phyloP scores from a whole-genome alignment of 2,113 vertebrate species.

The Pachyramphus minor region DNA sequence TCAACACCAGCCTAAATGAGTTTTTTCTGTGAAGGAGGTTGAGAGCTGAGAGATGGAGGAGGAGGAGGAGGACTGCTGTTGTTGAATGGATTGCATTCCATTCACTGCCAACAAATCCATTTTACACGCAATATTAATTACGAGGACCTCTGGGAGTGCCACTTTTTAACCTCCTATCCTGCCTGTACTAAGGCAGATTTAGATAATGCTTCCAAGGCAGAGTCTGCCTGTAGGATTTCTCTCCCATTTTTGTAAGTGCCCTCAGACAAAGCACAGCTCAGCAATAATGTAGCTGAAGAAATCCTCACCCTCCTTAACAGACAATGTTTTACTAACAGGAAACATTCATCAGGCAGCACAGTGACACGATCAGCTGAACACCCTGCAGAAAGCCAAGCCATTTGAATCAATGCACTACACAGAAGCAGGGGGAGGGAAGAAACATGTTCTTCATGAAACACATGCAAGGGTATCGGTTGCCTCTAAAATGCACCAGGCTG shows the following conservation, averaged over 20 bases:
- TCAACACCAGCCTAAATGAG: neutral
- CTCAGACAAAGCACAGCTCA: neutral
- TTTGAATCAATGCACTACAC: neutral
- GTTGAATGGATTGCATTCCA: neutral
- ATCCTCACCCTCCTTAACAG: neutral
- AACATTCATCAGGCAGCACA: neutral
- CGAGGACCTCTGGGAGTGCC: constrained; percentile 1
- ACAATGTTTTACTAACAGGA: neutral
- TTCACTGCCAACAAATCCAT: constrained; percentile 31
- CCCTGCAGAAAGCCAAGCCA: neutral
- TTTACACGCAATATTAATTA: constrained; percentile 53
- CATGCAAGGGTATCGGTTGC: neutral
- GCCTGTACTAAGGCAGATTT: neutral
- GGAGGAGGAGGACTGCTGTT: neutral
- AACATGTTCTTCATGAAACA: neutral
- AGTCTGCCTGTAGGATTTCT: neutral
- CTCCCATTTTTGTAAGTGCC: neutral
- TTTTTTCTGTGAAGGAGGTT: neutral
- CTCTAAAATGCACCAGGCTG: neutral
- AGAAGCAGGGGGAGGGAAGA: neutral
- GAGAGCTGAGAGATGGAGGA: neutral
- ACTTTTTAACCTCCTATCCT: constrained; percentile 38
- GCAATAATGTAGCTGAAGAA: neutral
- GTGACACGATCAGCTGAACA: neutral
- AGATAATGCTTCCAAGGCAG: neutral